Base-by-base conservation (phyloP, 2,888 invertebrate genomes). In the Apamea sordens region DNA sequence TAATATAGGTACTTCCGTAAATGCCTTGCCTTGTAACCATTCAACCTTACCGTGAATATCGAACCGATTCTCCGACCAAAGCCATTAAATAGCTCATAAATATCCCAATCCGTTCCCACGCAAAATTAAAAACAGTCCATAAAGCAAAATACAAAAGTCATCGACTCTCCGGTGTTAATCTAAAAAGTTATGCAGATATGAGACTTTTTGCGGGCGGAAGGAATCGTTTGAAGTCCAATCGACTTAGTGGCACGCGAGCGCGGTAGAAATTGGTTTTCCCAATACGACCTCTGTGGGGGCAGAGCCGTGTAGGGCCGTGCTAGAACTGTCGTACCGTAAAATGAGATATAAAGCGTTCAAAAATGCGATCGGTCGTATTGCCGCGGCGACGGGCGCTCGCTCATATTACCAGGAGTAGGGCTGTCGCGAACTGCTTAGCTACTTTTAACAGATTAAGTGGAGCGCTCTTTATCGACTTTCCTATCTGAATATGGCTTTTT, bases 341-440 rank as follows among this genome's bases (percentile, higher is more conserved):
- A 96, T 95, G 92, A 95, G 94, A 95, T 95, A 94, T 95, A 95
- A 94, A 94, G 92, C 92, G 93, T 89, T 95, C 94, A 94, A 95
- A 96, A 96, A 94, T 93, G 92, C 92, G 93, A 94, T 94, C 92
- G 91, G 89, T 91, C 92, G 89, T 89, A 90, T 91, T 89, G 91
- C 89, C 78, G 86, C 80, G 85, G 76, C 85, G 84, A 85, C 82
- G 84, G 86, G 89, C 86, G 88, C 86, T 90, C 82, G 81, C 86
- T 89, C 86, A 85, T 81, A 88, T 90, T 85, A 77, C 85, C 80
- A 70, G 79, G 79, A 85, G 81, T 82, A 87, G 84, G 87, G 87
- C 85, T 90, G 89, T 88, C 87, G 53, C 28, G 1, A 53, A 32
- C 59, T 77, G 73, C 73, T 79, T 76, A 74, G 64, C 71, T 44